Evolutionary conservation across 2,888 invertebrate genomes (phyloP), one percentile per base, ranked within the genome.

Genomic region (Rhopalosiphum nymphaeae): DNA sequence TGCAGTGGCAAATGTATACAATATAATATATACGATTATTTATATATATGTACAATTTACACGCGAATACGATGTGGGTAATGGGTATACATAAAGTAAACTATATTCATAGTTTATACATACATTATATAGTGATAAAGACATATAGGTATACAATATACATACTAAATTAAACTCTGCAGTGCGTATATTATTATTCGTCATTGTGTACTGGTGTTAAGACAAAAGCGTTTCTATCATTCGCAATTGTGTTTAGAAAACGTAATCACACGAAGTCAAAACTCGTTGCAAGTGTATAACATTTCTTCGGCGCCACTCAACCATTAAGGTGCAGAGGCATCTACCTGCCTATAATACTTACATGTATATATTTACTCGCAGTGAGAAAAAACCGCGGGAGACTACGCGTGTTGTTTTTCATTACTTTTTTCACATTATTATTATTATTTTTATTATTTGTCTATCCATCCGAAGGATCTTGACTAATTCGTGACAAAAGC

Each of bases 401-500:
- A 57, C 92, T 92, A 57, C 87, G 53, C 49, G 88, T 67, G 87
- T 57, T 53, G 42, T 93, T 67, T 85, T 44, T 56, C 25, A 56
- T 25, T 44, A 42, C n/a, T 44, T 56, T 91, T 56, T 42, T 61
- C 78, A 78, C 78, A 42, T 53, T 92, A 29, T 36, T 46, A n/a
- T 86, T 61, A 67, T 36, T 36, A 78, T 36, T 16, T 57, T 36
- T 44, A 57, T 86, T 57, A 53, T 57, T 10, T 86, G 56, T 57
- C 42, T 78, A 91, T 90, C 44, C 57, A 91, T 91, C 57, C 86
- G 42, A 85, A n/a, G 88, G 42, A 53, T 92, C 67, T 53, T 93
- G 93, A 93, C 89, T 89, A 90, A 89, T 89, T 93, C 53, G 57
- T 93, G 84, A 93, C 93, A 85, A 93, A 93, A 85, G 93, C 93